Base-by-base conservation (phyloP, 2,888 invertebrate genomes). In the Silvanus unidentatus region DNA sequence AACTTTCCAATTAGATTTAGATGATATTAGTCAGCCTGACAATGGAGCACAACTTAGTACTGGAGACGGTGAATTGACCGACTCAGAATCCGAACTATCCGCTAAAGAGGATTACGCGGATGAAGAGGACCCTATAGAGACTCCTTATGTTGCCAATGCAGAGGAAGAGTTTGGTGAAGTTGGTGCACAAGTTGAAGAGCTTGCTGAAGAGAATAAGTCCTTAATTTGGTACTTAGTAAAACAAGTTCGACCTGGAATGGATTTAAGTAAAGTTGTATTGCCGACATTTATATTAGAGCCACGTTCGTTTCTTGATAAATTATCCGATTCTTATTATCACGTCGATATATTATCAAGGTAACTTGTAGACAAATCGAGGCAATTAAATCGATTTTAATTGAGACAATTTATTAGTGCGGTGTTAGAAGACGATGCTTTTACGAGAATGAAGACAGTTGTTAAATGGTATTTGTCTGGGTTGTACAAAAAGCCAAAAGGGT, bases 241-340 rank as follows among this genome's bases (percentile, higher is more conserved):
- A 72, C 96, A 96, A 78, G 91, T 94, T 28, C 79, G 94, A 11
- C 94, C 95, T 0, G 96, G 96, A 39, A 96, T 96, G 96, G 96
- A 96, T 74, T 75, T 96, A 22, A 89, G 89, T 49, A 89, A 90
- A 76, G 89, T 96, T 36, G 93, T 94, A 10, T 74, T 96, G 54
- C 95, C 95, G 0, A 95, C 95, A 0, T 95, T 95, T 68, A 95
- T 96, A 44, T 73, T 96, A 55, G 95, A 96, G 68, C 93, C 95
- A 1, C 76, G 95, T 37, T 95, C 94, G 0, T 94, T 96, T 71
- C 76, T 96, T 32, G 95, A 96, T 71, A 95, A 95, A 71, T 76
- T 95, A 1, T 84, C 91, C 0, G 95, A 95, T 70, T 93, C 90
- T 42, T 94, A 96, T 71, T 96, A 93, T 68, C 96, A 96, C 63